Conservation (phyloP, 2,113 vertebrate species). For the Tamias sibiricus region DNA sequence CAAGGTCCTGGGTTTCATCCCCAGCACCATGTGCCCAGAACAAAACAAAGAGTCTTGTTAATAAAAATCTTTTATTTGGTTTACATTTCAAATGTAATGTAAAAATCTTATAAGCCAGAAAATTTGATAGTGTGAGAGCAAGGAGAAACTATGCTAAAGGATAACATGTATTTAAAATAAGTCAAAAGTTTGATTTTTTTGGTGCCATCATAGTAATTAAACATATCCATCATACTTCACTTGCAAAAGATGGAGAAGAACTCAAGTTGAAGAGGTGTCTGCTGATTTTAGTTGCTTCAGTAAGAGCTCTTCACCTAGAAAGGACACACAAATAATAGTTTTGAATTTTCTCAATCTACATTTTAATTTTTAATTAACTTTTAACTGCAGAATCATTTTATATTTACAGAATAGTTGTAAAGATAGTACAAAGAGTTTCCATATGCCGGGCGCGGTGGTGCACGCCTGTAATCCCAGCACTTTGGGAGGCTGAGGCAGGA, state of each 20-base stretch:
- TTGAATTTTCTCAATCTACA: neutral
- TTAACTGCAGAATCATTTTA: constrained; percentile 24
- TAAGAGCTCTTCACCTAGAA: constrained; percentile 33
- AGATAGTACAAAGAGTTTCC: neutral
- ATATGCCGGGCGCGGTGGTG: too few species aligned
- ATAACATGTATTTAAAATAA: neutral
- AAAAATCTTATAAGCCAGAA: constrained; percentile 12
- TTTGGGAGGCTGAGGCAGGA: too few species aligned
- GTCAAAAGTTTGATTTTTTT: neutral
- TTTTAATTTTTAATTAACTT: constrained; percentile 8
- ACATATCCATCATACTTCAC: neutral
- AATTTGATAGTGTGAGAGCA: neutral
- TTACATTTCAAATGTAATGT: constrained; percentile 31
- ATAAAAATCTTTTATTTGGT: constrained; percentile 67
- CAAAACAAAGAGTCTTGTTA: neutral
- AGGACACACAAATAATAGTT: neutral
- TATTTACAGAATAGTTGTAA: neutral
- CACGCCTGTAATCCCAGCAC: too few species aligned
- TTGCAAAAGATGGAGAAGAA: neutral
- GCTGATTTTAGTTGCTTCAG: neutral
- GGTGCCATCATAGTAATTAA: neutral
- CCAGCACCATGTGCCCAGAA: neutral
- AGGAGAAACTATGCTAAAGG: neutral
- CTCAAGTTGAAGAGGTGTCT: neutral
- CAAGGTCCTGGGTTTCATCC: neutral